Percentiles rank a stretch among this genome's conserved stretches.
phyloP scores from a whole-genome alignment of 2,797 vertebrate species.

The Diglossa cyanea region DNA sequence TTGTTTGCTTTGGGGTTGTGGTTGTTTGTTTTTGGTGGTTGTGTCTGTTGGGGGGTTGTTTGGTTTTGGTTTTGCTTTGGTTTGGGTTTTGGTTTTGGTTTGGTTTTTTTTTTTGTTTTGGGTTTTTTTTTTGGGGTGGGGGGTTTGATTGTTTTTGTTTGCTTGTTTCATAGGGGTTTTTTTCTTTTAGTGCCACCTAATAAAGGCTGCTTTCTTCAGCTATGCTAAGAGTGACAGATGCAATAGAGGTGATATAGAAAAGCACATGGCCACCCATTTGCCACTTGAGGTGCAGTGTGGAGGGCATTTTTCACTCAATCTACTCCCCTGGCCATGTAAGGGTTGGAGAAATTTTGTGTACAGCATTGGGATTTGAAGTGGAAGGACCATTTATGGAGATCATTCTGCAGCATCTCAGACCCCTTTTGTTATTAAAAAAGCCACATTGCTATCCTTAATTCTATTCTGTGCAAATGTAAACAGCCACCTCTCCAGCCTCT shows the following conservation, averaged over 20 bases:
- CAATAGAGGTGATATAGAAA: background rate
- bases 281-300: too few relatives aligned
- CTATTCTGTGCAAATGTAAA: background rate
- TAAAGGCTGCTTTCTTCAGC: background rate
- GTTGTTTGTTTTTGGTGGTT: too few relatives aligned
- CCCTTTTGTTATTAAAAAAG: background rate
- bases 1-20: background rate
- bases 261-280: background rate
- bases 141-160: background rate
- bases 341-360: background rate
- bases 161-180: background rate
- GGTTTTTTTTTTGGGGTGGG: too few relatives aligned
- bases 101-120: background rate
- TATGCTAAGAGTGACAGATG: background rate
- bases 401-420: background rate
- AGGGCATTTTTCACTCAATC: background rate
- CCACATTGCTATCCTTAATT: background rate
- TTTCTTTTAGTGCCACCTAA: background rate
- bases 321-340: background rate
- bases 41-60: background rate
- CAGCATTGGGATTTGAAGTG: background rate
- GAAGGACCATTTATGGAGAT: background rate
- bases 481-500: background rate
- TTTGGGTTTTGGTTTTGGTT: accelerated
- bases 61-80: background rate